Percentiles rank a stretch among this genome's conserved stretches.
phyloP scores from a whole-genome alignment of 2,888 invertebrate species.

The Noctua janthina region DNA sequence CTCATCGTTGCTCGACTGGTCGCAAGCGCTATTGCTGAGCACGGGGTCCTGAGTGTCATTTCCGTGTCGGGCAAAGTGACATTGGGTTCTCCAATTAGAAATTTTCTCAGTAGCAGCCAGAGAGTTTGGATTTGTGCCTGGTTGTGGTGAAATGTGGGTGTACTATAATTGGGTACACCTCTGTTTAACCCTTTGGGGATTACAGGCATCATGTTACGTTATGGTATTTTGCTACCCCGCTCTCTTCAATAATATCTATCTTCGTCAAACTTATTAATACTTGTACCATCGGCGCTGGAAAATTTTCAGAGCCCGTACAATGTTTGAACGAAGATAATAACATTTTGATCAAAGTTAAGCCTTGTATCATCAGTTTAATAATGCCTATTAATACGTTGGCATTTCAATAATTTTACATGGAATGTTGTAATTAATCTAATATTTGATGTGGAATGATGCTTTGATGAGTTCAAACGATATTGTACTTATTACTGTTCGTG shows the following conservation, averaged over 20 bases:
- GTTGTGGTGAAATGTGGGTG: neutral
- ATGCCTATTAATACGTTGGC: slow-evolving; percentile 37
- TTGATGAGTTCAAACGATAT: slow-evolving; percentile 23
- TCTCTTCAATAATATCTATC: neutral
- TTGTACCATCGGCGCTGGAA: slow-evolving; percentile 21
- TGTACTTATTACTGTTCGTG: slow-evolving; percentile 11
- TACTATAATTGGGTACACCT: neutral
- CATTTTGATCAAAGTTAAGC: slow-evolving; percentile 56
- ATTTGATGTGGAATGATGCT: slow-evolving; percentile 24
- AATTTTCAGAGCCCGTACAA: slow-evolving; percentile 32
- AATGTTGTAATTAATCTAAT: slow-evolving; percentile 51
- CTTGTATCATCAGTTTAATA: slow-evolving; percentile 52
- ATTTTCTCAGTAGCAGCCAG: neutral
- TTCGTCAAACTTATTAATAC: neutral
- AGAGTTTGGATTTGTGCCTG: no score
- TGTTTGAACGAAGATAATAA: slow-evolving; percentile 47
- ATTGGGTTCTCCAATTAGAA: neutral
- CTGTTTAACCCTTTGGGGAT: neutral
- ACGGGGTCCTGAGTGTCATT: neutral
- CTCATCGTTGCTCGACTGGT: no score
- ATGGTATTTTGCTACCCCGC: neutral
- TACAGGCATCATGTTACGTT: neutral
- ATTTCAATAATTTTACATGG: slow-evolving; percentile 39
- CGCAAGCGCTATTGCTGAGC: no score
- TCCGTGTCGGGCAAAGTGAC: neutral